These are phyloP conservation scores for Temnothorax longispinosus DNA, from an alignment of 1,140 invertebrate species.

Conservation along the genomic window DNA sequence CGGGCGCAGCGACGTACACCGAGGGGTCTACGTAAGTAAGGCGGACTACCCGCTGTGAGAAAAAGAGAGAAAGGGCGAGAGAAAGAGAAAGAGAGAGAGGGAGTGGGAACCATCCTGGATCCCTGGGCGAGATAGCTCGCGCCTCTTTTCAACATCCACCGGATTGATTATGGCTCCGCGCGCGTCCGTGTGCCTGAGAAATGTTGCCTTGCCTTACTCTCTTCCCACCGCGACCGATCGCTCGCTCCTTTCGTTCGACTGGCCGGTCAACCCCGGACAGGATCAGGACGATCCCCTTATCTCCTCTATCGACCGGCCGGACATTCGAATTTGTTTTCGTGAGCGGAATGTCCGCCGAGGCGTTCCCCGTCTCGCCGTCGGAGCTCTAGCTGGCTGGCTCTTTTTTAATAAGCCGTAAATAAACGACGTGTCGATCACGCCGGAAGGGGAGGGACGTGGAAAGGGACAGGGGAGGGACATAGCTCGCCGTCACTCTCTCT, in stretches of 20 bases:
- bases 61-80: background rate
- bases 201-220: slow-evolving; percentile 60
- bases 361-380: slow-evolving; percentile 19
- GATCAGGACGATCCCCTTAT: slow-evolving; percentile 58
- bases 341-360: slow-evolving; percentile 35
- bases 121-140: slow-evolving; percentile 74
- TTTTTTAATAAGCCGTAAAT: slow-evolving; percentile 58
- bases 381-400: slow-evolving; percentile 5
- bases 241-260: slow-evolving; percentile 55
- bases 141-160: slow-evolving; percentile 76
- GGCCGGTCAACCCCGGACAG: slow-evolving; percentile 49
- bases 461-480: background rate
- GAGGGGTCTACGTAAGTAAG: slow-evolving; percentile 47
- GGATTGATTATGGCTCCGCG: slow-evolving; percentile 73
- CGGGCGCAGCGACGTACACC: slow-evolving; percentile 1
- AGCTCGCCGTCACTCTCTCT: slow-evolving; percentile 34
- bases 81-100: background rate
- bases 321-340: slow-evolving; percentile 73
- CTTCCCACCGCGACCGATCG: slow-evolving; percentile 35
- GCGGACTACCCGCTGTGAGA: slow-evolving; percentile 63
- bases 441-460: background rate
- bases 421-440: slow-evolving; percentile 51
- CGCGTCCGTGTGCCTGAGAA: slow-evolving; percentile 69
- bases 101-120: slow-evolving; percentile 65
- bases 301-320: slow-evolving; percentile 65